A percentile compares a stretch with the other conserved stretches of the same genome.
phyloP scores from a whole-genome alignment of 2,113 vertebrate species.

The Phalacrocorax aristotelis region DNA sequence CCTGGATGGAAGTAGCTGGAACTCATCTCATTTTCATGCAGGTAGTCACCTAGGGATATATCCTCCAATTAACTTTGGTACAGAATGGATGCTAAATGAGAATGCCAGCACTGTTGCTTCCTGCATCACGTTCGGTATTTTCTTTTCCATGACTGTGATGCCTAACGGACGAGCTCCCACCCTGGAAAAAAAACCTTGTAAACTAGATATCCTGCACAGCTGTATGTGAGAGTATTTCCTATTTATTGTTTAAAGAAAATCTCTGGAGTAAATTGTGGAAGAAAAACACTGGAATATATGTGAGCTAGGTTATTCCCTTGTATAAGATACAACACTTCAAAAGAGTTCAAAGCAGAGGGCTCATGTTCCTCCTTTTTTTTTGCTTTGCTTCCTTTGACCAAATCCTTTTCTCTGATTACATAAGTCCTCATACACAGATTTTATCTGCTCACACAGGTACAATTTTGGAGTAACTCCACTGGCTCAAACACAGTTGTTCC shows the following conservation, averaged over 20 bases:
- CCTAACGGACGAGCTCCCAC: neutral
- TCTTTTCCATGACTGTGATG: conserved; percentile 58
- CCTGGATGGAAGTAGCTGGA: neutral
- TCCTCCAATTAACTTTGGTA: neutral
- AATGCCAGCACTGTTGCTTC: conserved; percentile 59
- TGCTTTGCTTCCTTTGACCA: conserved; percentile 16
- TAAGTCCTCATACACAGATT: neutral
- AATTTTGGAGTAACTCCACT: neutral
- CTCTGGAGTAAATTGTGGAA: conserved; percentile 66
- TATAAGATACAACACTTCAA: neutral
- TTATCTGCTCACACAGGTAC: neutral
- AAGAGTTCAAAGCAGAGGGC: neutral
- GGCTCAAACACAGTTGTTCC: neutral
- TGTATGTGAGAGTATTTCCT: conserved; percentile 68
- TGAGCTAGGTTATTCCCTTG: neutral
- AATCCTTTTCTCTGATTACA: neutral
- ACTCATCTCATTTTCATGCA: neutral
- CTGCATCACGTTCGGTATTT: conserved; percentile 41
- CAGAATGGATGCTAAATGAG: neutral
- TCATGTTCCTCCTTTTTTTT: neutral
- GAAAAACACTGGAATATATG: conserved; percentile 35
- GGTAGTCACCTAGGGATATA: neutral
- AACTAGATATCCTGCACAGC: conserved; percentile 74
- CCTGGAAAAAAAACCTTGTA: conserved; percentile 67
- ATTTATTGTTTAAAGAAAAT: conserved; percentile 66